Conservation (phyloP, 2,113 vertebrate genomes). For the Malurus cyaneus region DNA sequence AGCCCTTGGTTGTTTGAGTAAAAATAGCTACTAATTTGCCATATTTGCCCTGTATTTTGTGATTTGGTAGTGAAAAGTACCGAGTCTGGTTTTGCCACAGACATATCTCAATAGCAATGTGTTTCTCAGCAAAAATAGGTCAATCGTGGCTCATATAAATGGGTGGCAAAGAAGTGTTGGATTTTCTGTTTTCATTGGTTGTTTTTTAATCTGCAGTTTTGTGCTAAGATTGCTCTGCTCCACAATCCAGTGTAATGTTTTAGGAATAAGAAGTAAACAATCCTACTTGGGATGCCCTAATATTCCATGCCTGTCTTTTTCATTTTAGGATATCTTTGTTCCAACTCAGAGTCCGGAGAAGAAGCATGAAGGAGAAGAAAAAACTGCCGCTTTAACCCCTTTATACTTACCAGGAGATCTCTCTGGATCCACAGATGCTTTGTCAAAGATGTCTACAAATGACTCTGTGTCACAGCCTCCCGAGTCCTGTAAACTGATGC, state of each 20-base stretch:
- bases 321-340: constrained; percentile 88
- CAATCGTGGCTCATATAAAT: neutral
- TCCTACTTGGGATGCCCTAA: neutral
- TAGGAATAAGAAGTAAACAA: neutral
- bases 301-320: neutral
- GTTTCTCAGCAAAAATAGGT: neutral
- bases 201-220: neutral
- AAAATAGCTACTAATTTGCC: neutral
- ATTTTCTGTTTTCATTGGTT: neutral
- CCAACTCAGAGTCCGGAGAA: constrained; percentile 84
- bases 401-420: constrained; percentile 35
- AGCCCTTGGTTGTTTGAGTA: neutral
- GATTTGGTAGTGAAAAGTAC: neutral
- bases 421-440: constrained; percentile 27
- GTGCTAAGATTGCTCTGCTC: neutral
- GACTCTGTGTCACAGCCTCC: constrained; percentile 45
- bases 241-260: neutral
- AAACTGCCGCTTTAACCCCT: constrained; percentile 13
- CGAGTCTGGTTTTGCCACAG: neutral
- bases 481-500: constrained; percentile 75
- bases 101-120: neutral
- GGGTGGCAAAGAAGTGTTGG: neutral
- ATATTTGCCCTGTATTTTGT: neutral
- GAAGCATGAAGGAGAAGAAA: constrained; percentile 33
- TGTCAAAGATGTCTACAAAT: constrained; percentile 37